Percentiles rank a stretch among this genome's conserved stretches.
Evolutionary conservation across 2,797 vertebrate species (phyloP).

Genomic region (Phoxinus dragarum): DNA sequence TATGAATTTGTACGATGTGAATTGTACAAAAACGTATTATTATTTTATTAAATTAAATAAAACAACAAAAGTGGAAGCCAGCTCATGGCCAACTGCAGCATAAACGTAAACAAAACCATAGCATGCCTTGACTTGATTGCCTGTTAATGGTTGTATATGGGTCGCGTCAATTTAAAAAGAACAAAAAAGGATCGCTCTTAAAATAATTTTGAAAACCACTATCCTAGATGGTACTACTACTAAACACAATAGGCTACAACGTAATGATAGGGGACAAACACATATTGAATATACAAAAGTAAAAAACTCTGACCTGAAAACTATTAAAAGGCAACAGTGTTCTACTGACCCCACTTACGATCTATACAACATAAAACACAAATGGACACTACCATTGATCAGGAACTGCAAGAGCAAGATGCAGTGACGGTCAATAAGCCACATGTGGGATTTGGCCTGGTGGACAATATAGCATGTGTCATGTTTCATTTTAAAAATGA

Average conservation of each 20-base stretch:
- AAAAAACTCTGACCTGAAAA: conserved; percentile 11
- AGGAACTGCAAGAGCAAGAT: conserved; percentile 21
- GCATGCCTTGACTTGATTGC: neutral
- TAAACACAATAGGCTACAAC: neutral
- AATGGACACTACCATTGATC: conserved; percentile 8
- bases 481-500: neutral
- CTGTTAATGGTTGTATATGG: neutral
- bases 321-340: neutral
- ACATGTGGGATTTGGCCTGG: conserved; percentile 6
- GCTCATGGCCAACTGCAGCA: too few species aligned
- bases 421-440: conserved; percentile 11
- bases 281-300: neutral
- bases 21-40: too few species aligned
- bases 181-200: neutral
- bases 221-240: neutral
- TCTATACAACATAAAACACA: conserved; percentile 20
- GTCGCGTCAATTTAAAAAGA: neutral
- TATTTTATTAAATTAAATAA: too few species aligned
- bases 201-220: neutral
- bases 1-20: too few species aligned
- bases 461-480: neutral
- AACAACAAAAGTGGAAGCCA: too few species aligned
- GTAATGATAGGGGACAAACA: neutral
- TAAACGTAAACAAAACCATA: neutral
- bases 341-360: conserved; percentile 4